Evolutionary conservation across 2,888 invertebrate species (phyloP).

Genomic region (Calameuta filiformis): DNA sequence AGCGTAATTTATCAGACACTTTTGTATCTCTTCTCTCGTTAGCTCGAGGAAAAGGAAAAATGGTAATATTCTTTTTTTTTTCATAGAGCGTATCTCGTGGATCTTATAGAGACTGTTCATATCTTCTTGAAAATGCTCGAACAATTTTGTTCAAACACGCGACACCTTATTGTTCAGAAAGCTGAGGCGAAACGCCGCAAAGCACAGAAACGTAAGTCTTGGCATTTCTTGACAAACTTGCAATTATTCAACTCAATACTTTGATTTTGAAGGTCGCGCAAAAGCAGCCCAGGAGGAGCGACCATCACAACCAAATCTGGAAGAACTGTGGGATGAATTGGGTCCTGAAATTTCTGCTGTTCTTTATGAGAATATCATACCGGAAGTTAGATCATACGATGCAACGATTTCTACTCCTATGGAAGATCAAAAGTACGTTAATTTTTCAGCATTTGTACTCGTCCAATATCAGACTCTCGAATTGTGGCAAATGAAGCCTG

Average conservation of each 20-base stretch:
- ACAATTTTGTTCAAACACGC: conserved; percentile 59
- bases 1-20: conserved; percentile 28
- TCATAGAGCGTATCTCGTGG: conserved; percentile 81
- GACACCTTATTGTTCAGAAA: conserved; percentile 77
- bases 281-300: neutral
- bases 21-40: conserved; percentile 24
- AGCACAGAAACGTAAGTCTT: conserved; percentile 44
- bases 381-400: conserved; percentile 84
- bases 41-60: neutral
- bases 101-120: conserved; percentile 90
- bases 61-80: conserved; percentile 19
- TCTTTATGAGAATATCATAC: conserved; percentile 70
- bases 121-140: conserved; percentile 93
- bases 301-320: conserved; percentile 58
- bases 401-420: conserved; percentile 85
- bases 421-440: conserved; percentile 87
- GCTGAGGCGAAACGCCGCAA: conserved; percentile 64
- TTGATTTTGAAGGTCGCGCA: neutral
- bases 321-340: conserved; percentile 75
- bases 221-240: neutral
- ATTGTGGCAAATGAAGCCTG: neutral
- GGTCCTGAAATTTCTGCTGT: conserved; percentile 73
- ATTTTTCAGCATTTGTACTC: neutral
- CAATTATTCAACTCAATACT: neutral
- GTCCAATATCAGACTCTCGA: neutral